Percentiles rank a stretch among this genome's conserved stretches.
Evolutionary conservation across 1,140 invertebrate species (phyloP).

Genomic region (Polypedilum vanderplanki): DNA sequence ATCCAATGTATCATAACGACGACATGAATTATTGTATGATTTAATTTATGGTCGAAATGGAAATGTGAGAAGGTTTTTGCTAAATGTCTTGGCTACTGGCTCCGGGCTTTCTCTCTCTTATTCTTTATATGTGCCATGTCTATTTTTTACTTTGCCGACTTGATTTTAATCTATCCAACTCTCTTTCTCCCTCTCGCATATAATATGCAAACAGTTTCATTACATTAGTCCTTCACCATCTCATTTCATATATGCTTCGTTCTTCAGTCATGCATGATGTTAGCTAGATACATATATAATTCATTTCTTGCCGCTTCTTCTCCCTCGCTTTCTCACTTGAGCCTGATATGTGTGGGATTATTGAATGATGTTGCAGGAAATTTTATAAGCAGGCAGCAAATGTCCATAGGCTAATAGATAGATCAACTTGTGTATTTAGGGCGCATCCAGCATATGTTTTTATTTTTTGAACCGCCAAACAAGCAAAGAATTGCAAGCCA

Average conservation of each 20-base stretch:
- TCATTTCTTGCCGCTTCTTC: too few relatives aligned
- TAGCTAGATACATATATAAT: too few relatives aligned
- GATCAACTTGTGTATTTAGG: background rate
- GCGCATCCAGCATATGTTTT: background rate
- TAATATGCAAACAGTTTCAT: too few relatives aligned
- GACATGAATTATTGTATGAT: conserved; percentile 1
- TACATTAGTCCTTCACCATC: too few relatives aligned
- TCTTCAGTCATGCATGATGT: too few relatives aligned
- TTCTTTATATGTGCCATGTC: too few relatives aligned
- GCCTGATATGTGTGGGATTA: background rate
- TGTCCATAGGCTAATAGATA: background rate
- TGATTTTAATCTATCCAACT: background rate
- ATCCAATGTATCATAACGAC: background rate
- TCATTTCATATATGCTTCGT: too few relatives aligned
- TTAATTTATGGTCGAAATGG: background rate
- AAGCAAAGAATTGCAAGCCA: background rate
- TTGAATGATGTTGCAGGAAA: conserved; percentile 7
- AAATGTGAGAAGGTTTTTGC: conserved; percentile 6
- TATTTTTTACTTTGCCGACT: background rate
- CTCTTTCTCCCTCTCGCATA: too few relatives aligned
- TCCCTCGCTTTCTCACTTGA: background rate
- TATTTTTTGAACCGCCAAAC: background rate
- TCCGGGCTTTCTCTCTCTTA: background rate
- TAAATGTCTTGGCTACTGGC: background rate
- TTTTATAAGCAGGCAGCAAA: background rate